phyloP scores from a whole-genome alignment of 1,140 invertebrate genomes.

The Drosophila insularis region DNA sequence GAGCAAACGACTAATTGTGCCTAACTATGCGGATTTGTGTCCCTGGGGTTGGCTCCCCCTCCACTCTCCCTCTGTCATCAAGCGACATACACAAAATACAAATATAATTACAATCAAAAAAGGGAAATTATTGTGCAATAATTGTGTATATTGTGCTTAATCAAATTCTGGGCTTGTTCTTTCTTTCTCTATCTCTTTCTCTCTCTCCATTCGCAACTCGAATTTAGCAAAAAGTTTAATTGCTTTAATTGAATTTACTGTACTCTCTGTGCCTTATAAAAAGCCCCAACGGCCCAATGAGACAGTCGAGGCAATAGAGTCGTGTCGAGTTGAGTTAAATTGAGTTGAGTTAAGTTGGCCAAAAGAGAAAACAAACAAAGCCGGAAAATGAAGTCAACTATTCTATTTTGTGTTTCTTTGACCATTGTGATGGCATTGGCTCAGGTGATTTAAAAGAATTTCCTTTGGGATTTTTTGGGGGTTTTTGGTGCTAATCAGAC shows the following conservation, averaged over 20 bases:
- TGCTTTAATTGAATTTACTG: conserved; percentile 59
- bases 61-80: neutral
- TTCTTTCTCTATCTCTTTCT: no score
- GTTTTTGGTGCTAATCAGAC: neutral
- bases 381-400: conserved; percentile 55
- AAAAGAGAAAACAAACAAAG: conserved; percentile 1
- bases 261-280: conserved; percentile 47
- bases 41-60: neutral
- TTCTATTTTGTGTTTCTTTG: conserved; percentile 41
- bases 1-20: conserved; percentile 64
- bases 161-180: conserved; percentile 42
- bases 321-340: neutral
- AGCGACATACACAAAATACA: conserved; percentile 47
- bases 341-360: no score
- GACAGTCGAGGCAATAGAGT: conserved; percentile 33
- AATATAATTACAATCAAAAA: conserved; percentile 57
- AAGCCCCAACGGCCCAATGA: conserved; percentile 4
- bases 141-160: conserved; percentile 69
- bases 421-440: conserved; percentile 43
- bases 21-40: conserved; percentile 45
- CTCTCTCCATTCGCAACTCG: neutral
- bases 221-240: conserved; percentile 64
- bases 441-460: conserved; percentile 39
- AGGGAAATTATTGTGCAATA: conserved; percentile 52
- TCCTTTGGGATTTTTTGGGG: no score